These are phyloP conservation scores for Oreochromis niloticus DNA, from an alignment of 2,113 vertebrate species.

Conservation along the genomic window DNA sequence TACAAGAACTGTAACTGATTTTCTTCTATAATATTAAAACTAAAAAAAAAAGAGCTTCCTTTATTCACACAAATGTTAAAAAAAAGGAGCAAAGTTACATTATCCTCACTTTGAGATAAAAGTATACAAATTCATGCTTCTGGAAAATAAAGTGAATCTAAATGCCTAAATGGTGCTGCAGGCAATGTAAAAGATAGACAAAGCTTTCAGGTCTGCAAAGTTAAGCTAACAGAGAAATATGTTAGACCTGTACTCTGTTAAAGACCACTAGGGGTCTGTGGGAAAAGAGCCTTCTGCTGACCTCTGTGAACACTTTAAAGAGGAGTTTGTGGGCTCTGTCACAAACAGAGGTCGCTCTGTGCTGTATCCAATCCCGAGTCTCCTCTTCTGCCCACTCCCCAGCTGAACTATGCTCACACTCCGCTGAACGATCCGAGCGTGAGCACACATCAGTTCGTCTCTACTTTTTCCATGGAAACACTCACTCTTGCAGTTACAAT, in stretches of 20 bases:
- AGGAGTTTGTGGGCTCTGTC: neutral
- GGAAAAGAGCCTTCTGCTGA: accelerated
- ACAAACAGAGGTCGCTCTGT: neutral
- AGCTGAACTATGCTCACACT: neutral
- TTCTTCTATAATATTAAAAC: accelerated
- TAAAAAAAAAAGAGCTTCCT: neutral
- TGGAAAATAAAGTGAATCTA: neutral
- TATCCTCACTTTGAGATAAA: neutral
- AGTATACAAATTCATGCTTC: neutral
- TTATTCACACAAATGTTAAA: neutral
- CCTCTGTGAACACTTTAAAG: neutral
- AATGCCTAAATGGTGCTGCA: neutral
- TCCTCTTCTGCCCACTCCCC: neutral
- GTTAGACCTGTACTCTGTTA: neutral
- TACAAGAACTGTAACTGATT: accelerated
- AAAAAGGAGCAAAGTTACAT: neutral
- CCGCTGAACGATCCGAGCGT: accelerated
- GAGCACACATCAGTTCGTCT: accelerated
- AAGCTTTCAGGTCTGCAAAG: neutral
- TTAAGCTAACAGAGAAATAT: neutral
- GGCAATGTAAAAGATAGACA: accelerated
- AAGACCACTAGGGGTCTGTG: neutral
- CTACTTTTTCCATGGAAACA: neutral
- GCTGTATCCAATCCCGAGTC: neutral
- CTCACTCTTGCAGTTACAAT: neutral